These are phyloP conservation scores for Thaumetopoea pityocampa DNA, from an alignment of 1,140 invertebrate genomes.

Conservation along the genomic window DNA sequence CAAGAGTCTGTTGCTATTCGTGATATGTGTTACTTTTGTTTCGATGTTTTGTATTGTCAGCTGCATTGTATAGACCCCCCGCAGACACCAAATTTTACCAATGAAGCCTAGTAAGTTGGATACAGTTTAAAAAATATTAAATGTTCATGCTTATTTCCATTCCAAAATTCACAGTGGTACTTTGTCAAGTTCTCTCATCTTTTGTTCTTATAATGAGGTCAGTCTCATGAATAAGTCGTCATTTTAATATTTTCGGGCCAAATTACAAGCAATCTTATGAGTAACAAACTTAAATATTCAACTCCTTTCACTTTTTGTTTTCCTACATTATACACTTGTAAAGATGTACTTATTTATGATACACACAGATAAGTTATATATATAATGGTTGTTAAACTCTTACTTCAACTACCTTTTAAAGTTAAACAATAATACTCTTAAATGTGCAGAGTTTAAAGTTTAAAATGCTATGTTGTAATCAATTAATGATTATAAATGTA, in stretches of 20 bases:
- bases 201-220: constrained; percentile 33
- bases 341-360: constrained; percentile 11
- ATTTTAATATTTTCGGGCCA: not conserved
- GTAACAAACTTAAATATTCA: not conserved
- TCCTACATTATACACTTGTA: constrained; percentile 10
- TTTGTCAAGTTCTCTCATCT: constrained; percentile 27
- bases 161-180: constrained; percentile 22
- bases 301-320: constrained; percentile 11
- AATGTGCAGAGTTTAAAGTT: constrained; percentile 14
- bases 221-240: constrained; percentile 15
- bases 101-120: constrained; percentile 95
- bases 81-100: constrained; percentile 92
- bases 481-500: no score
- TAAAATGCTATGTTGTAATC: no score
- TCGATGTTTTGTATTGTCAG: constrained; percentile 96
- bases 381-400: constrained; percentile 13
- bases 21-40: constrained; percentile 99
- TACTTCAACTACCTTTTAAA: constrained; percentile 3
- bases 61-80: constrained; percentile 94
- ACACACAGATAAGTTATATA: constrained; percentile 12
- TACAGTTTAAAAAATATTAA: constrained; percentile 11
- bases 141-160: constrained; percentile 15
- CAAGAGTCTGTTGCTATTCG: constrained; percentile 87
- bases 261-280: no score
- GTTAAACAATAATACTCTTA: no score